Evolutionary conservation across 2,113 vertebrate genomes (phyloP).

Genomic region (Sprattus sprattus): DNA sequence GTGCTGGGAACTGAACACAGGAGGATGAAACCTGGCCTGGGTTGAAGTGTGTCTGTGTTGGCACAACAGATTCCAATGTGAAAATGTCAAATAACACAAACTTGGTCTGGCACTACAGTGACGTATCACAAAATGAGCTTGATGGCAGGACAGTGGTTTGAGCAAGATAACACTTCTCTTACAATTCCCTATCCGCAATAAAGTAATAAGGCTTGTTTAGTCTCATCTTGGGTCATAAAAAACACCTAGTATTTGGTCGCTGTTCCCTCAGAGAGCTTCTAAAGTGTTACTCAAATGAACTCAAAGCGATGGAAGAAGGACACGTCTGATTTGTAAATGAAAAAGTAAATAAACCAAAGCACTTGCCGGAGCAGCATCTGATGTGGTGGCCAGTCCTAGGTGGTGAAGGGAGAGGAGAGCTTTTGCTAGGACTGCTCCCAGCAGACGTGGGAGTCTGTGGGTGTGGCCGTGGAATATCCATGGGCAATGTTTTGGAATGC

Average conservation of each 20-base stretch:
- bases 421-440: background rate
- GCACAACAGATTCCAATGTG: background rate
- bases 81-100: background rate
- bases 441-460: background rate
- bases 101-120: background rate
- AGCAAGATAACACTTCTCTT: background rate
- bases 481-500: slow-evolving; percentile 42
- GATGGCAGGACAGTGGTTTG: background rate
- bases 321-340: background rate
- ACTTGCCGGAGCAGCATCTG: slow-evolving; percentile 31
- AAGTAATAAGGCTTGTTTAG: background rate
- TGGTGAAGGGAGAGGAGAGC: background rate
- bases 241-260: background rate
- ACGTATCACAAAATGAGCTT: background rate
- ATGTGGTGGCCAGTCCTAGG: background rate
- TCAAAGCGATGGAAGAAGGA: background rate
- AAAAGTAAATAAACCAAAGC: background rate
- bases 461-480: background rate
- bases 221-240: background rate
- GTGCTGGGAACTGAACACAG: background rate
- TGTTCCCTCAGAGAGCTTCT: background rate
- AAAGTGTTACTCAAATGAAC: background rate
- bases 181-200: background rate
- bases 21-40: background rate
- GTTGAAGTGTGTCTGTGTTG: background rate